A percentile compares a stretch with the other conserved stretches of the same genome.
These are phyloP conservation scores for Stenichneumon culpator DNA, from an alignment of 2,888 invertebrate species.

Conservation along the genomic window DNA sequence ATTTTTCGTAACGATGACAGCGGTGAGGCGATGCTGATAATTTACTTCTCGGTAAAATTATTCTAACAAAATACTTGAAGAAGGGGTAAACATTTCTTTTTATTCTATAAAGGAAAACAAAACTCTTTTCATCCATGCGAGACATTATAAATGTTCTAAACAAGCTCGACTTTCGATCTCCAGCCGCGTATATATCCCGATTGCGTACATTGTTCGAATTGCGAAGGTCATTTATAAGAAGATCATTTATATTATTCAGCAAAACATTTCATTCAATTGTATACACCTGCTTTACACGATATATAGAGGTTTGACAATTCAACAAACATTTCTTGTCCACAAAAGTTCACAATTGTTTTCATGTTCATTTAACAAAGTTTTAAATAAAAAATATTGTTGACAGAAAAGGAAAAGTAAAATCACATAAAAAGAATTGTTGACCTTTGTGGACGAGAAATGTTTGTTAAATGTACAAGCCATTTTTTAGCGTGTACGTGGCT, in stretches of 20 bases:
- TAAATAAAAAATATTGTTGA: too few relatives aligned
- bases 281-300: not conserved
- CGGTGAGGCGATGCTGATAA: not conserved
- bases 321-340: too few relatives aligned
- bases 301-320: too few relatives aligned
- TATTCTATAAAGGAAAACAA: not conserved
- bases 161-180: not conserved
- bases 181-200: conserved; percentile 7
- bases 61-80: conserved; percentile 12
- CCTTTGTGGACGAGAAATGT: too few relatives aligned
- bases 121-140: not conserved
- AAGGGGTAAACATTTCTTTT: not conserved
- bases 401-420: too few relatives aligned
- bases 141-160: not conserved
- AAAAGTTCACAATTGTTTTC: too few relatives aligned
- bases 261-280: conserved; percentile 42
- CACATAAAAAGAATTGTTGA: too few relatives aligned
- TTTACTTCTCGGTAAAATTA: conserved; percentile 10
- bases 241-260: conserved; percentile 16
- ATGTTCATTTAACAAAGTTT: too few relatives aligned
- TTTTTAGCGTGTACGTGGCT: not conserved
- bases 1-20: conserved; percentile 12
- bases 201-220: not conserved
- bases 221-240: not conserved
- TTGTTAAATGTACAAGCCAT: too few relatives aligned